A percentile compares a stretch with the other conserved stretches of the same genome.
These are phyloP conservation scores for Carettochelys insculpta DNA, from an alignment of 2,113 vertebrate genomes.

Conservation along the genomic window DNA sequence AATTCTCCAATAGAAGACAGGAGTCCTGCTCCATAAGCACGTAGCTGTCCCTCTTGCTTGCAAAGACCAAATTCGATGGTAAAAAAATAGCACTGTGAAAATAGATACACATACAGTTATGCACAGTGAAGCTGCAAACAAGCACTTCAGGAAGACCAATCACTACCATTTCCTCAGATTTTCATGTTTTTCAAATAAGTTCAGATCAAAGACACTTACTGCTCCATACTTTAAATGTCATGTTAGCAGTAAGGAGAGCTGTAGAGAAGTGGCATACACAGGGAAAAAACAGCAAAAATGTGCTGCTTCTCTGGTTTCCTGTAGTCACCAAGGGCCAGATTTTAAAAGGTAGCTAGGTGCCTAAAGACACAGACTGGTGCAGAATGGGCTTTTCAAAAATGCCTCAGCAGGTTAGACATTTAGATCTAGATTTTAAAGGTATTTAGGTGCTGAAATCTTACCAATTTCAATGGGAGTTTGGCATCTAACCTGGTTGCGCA, in stretches of 20 bases:
- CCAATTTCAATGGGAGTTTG: not conserved
- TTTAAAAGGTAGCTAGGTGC: not conserved
- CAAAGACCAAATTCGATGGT: conserved; percentile 98
- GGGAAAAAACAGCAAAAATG: not conserved
- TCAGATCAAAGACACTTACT: conserved; percentile 4
- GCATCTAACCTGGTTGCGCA: not conserved
- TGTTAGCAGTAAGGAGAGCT: not conserved
- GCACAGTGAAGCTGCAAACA: not conserved
- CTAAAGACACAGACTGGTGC: not conserved
- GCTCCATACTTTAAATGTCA: conserved; percentile 6
- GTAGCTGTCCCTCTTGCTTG: conserved; percentile 96
- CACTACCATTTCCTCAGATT: not conserved
- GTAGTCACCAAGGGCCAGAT: not conserved
- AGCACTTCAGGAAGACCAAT: not conserved
- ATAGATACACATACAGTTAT: conserved; percentile 3
- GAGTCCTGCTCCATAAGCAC: conserved; percentile 95
- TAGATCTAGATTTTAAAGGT: not conserved
- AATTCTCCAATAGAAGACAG: conserved; percentile 97
- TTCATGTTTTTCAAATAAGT: conserved; percentile 10
- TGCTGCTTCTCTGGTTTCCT: not conserved
- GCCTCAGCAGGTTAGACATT: too few relatives aligned
- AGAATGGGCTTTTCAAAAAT: too few relatives aligned
- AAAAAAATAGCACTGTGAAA: conserved; percentile 96
- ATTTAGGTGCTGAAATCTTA: not conserved
- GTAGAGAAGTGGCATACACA: not conserved